Percentiles rank a stretch among this genome's conserved stretches.
phyloP scores from a whole-genome alignment of 2,888 invertebrate species.

The Scelioninae gen. 1 region DNA sequence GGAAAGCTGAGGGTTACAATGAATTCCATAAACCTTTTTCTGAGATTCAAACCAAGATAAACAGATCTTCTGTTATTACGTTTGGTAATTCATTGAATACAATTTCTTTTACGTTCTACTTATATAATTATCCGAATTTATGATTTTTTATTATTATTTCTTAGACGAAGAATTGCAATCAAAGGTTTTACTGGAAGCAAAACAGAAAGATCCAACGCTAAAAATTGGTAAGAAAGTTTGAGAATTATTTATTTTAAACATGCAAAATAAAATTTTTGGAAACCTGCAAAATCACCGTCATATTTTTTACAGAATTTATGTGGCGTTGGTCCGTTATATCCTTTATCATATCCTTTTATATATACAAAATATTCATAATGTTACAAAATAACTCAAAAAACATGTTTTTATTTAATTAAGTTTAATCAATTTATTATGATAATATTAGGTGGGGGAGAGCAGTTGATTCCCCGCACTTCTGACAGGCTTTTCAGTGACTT shows the following conservation, averaged over 20 bases:
- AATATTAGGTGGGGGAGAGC: slow-evolving; percentile 79
- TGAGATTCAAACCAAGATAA: slow-evolving; percentile 84
- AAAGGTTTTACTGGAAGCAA: slow-evolving; percentile 77
- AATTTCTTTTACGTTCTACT: not conserved
- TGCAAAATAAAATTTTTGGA: too few relatives aligned
- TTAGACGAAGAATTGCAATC: slow-evolving; percentile 84
- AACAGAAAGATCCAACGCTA: slow-evolving; percentile 75
- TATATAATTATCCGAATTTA: not conserved
- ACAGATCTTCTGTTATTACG: slow-evolving; percentile 80
- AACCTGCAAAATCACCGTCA: slow-evolving; percentile 72
- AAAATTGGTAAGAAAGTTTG: slow-evolving; percentile 75
- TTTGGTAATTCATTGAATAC: slow-evolving; percentile 78
- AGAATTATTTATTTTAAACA: too few relatives aligned
- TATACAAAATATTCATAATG: slow-evolving; percentile 19
- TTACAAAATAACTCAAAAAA: not conserved
- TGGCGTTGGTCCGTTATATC: slow-evolving; percentile 81
- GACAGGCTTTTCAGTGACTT: slow-evolving; percentile 83
- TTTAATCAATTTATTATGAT: slow-evolving; percentile 49
- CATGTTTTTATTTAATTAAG: slow-evolving; percentile 5
- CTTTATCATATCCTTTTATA: slow-evolving; percentile 83
- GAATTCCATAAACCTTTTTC: slow-evolving; percentile 84
- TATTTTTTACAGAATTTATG: slow-evolving; percentile 82
- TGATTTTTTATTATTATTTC: not conserved
- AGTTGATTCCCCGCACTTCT: slow-evolving; percentile 83
- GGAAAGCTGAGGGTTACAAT: slow-evolving; percentile 85